Evolutionary conservation across 2,113 vertebrate genomes (phyloP), one percentile per base, ranked within the genome.

Genomic region (Lamprotornis superbus): DNA sequence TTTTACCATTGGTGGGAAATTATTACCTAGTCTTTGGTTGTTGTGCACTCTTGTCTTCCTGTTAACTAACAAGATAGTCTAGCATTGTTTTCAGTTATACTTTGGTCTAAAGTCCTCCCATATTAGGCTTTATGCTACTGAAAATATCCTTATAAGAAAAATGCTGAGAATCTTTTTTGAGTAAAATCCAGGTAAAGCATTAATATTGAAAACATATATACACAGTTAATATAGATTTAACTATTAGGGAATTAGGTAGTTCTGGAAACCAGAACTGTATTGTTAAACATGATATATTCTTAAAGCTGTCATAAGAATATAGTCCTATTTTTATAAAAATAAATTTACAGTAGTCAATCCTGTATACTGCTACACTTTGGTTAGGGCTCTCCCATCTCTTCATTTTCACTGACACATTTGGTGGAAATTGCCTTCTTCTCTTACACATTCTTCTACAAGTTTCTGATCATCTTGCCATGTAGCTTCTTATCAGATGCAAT

Each of bases 31-130:
- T 55, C 57, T 86, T 82, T 7, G 16, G 35, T 13, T 42, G 39
- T 56, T 93, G 33, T 14, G 49, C 35, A 33, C 5, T 63, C 63
- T 60, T 37, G 87, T 20, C 24, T 73, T 95, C 95, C 63, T 78
- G 37, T 63, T 92, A 93, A 83, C 37, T 76, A 68, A 65, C 25
- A 60, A 84, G 49, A 49, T 39, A 49, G n/a, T 90, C 71, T 87
- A 52, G 69, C 21, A 82, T 33, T 77, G 69, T 61, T 96, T 95
- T 70, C 61, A 95, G 80, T 81, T 95, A 85, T 84, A 93, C 88
- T 94, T 76, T 68, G 55, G 33, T 83, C 30, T 95, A 92, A 96
- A 47, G n/a, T 39, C 31, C 52, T 31, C 11, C 19, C n/a, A 33
- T 64, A 79, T 82, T 95, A 52, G 47, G 40, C 60, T 94, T 93